phyloP scores from a whole-genome alignment of 2,113 vertebrate genomes.

The Theristicus caerulescens region DNA sequence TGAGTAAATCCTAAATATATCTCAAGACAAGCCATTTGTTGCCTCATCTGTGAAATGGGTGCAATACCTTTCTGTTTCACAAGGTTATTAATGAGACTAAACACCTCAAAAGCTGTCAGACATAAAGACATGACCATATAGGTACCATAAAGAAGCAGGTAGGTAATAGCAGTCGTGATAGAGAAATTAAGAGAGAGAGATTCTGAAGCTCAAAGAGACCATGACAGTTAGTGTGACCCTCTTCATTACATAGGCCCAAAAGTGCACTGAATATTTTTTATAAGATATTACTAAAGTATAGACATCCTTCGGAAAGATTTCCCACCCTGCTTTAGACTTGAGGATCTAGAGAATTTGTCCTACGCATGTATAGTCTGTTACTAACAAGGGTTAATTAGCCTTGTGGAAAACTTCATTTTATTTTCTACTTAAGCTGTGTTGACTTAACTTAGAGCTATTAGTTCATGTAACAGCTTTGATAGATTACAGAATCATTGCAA shows the following conservation, averaged over 20 bases:
- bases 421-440: conserved; percentile 37
- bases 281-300: neutral
- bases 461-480: conserved; percentile 46
- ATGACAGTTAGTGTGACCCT: neutral
- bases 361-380: neutral
- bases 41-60: neutral
- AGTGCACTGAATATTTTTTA: neutral
- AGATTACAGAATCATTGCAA: conserved; percentile 58
- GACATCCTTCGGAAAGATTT: neutral
- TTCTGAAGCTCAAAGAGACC: neutral
- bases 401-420: conserved; percentile 2
- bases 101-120: neutral
- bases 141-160: neutral
- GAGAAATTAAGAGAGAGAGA: neutral
- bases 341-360: neutral
- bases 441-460: conserved; percentile 48
- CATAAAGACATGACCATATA: neutral
- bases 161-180: neutral
- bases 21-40: neutral
- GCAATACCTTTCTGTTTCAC: neutral
- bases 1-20: neutral
- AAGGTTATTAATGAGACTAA: neutral
- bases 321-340: neutral
- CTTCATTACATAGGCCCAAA: neutral
- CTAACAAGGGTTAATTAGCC: conserved; percentile 12